These are phyloP conservation scores for Aurelia sp. DNA, from an alignment of 30 jellyfish, hydroid and myxozoan species.

Conservation along the genomic window DNA sequence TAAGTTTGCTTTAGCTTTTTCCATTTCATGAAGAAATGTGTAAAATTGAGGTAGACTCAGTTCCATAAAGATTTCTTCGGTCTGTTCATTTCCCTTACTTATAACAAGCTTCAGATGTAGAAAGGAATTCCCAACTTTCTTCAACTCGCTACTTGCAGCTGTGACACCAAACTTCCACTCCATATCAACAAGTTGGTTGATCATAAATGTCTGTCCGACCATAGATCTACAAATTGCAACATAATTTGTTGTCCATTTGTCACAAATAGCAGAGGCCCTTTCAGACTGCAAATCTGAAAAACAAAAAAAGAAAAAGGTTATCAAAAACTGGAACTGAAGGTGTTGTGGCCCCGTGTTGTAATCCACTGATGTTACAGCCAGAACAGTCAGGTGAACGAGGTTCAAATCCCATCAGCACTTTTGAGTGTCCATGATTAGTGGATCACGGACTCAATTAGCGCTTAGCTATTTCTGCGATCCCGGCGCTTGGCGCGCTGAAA, in stretches of 20 bases:
- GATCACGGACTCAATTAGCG: too few species aligned
- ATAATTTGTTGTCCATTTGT: conserved; percentile 63
- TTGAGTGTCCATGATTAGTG: too few species aligned
- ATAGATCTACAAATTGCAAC: conserved; percentile 64
- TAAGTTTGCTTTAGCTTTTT: conserved; percentile 80
- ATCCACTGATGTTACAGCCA: too few species aligned
- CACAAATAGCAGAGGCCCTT: conserved; percentile 36
- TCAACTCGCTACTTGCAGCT: conserved; percentile 84
- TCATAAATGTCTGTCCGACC: conserved; percentile 70
- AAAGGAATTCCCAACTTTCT: conserved; percentile 78
- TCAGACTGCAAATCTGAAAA: conserved; percentile 54
- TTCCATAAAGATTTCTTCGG: conserved; percentile 76
- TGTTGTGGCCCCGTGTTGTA: too few species aligned
- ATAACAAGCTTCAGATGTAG: conserved; percentile 84
- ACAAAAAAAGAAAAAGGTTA: not conserved
- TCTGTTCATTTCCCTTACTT: conserved; percentile 69
- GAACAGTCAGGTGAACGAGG: too few species aligned
- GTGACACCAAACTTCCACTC: conserved; percentile 98
- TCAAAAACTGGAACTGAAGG: not conserved
- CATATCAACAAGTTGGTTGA: conserved; percentile 88
- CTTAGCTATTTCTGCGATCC: too few species aligned
- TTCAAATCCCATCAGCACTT: too few species aligned
- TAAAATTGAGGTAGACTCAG: conserved; percentile 89
- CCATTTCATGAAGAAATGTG: conserved; percentile 93
- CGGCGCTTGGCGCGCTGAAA: too few species aligned